phyloP scores from a whole-genome alignment of 2,113 vertebrate genomes.

The Colinus virginianus region DNA sequence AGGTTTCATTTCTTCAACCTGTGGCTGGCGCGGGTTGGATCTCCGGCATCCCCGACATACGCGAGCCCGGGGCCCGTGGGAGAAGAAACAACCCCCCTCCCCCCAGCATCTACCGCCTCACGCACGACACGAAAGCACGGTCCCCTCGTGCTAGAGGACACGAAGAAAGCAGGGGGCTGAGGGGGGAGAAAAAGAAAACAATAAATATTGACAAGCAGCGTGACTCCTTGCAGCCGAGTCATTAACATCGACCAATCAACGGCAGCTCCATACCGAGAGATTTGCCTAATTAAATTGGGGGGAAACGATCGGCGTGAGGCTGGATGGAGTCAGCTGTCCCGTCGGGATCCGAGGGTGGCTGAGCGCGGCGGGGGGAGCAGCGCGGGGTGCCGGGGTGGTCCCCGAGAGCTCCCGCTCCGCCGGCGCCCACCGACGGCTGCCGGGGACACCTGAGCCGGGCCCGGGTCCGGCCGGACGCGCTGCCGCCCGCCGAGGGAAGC shows the following conservation, averaged over 20 bases:
- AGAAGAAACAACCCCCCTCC: neutral
- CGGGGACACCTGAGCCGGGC: neutral
- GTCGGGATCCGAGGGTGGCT: neutral
- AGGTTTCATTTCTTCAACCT: slow-evolving; percentile 58
- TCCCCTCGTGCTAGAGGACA: neutral
- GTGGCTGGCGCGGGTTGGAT: neutral
- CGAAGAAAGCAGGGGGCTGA: neutral
- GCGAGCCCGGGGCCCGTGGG: neutral
- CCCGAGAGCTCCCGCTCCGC: neutral
- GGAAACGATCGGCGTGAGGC: slow-evolving; percentile 19
- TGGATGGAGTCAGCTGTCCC: neutral
- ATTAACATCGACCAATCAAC: slow-evolving; percentile 54
- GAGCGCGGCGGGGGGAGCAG: neutral
- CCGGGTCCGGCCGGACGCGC: too few species aligned
- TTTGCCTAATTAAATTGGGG: slow-evolving; percentile 58
- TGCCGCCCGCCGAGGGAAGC: neutral
- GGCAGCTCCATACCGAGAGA: neutral
- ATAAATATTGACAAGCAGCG: slow-evolving; percentile 63
- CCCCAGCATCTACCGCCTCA: neutral
- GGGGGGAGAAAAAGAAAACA: neutral
- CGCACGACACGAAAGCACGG: neutral
- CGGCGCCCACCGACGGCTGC: neutral
- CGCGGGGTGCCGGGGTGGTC: neutral
- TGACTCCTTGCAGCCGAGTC: slow-evolving; percentile 33
- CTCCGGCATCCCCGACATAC: too few species aligned